phyloP scores from a whole-genome alignment of 1,140 invertebrate species.

The Euschistus heros region DNA sequence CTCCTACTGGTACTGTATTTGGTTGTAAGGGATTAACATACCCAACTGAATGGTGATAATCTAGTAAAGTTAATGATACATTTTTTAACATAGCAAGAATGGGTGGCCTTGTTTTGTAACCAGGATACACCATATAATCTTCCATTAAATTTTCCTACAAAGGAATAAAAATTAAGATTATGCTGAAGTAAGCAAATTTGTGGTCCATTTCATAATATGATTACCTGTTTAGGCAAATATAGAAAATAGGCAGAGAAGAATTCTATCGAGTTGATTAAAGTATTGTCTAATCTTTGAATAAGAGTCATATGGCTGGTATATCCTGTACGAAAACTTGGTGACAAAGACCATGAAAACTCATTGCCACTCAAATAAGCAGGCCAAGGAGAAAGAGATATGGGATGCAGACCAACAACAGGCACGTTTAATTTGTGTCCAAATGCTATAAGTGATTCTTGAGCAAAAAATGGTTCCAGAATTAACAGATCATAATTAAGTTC shows the following conservation, averaged over 20 bases:
- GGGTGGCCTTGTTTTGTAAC: slow-evolving; percentile 26
- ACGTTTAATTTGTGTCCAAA: slow-evolving; percentile 33
- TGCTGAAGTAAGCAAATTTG: neutral
- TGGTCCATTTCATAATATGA: neutral
- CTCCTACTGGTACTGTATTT: slow-evolving; percentile 46
- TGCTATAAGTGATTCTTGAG: slow-evolving; percentile 32
- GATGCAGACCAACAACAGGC: slow-evolving; percentile 28
- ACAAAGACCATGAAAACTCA: slow-evolving; percentile 33
- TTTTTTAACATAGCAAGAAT: slow-evolving; percentile 32
- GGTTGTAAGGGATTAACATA: slow-evolving; percentile 39
- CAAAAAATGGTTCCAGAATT: slow-evolving; percentile 32
- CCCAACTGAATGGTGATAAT: slow-evolving; percentile 39
- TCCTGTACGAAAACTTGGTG: slow-evolving; percentile 41
- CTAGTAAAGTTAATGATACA: slow-evolving; percentile 37
- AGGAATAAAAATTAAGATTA: neutral
- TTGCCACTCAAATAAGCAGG: slow-evolving; percentile 20
- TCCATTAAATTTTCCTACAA: slow-evolving; percentile 22
- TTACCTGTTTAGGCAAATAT: slow-evolving; percentile 20
- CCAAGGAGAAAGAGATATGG: neutral
- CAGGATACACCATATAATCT: slow-evolving; percentile 3
- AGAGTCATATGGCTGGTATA: slow-evolving; percentile 43
- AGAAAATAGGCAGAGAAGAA: neutral
- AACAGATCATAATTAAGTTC: slow-evolving; percentile 32
- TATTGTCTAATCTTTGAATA: slow-evolving; percentile 42
- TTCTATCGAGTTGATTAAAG: slow-evolving; percentile 2